Evolutionary conservation across 2,113 vertebrate genomes (phyloP).

Genomic region (Pipa parva): DNA sequence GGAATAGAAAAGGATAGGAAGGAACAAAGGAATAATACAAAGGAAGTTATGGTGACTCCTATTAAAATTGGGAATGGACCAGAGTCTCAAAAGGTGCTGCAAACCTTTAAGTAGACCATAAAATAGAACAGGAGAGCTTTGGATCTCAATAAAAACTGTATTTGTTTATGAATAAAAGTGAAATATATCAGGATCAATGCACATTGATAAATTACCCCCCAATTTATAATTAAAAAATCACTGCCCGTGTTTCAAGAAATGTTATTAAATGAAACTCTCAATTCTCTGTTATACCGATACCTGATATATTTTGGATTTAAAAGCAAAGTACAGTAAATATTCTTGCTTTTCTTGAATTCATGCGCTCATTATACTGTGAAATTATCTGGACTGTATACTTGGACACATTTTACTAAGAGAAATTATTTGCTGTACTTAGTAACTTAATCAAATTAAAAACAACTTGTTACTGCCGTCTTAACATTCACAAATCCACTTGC

Average conservation of each 20-base stretch:
- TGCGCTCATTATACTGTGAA: slow-evolving; percentile 16
- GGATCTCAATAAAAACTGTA: too few relatives aligned
- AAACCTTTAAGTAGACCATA: too few relatives aligned
- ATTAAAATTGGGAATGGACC: too few relatives aligned
- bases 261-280: slow-evolving; percentile 23
- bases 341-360: slow-evolving; percentile 17
- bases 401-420: slow-evolving; percentile 35
- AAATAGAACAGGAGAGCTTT: too few relatives aligned
- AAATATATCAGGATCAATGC: too few relatives aligned
- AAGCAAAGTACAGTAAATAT: slow-evolving; percentile 37
- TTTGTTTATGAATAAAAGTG: too few relatives aligned
- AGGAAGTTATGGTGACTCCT: too few relatives aligned
- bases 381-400: slow-evolving; percentile 36
- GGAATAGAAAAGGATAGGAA: too few relatives aligned
- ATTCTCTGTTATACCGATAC: slow-evolving; percentile 31
- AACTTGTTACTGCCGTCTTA: slow-evolving; percentile 11
- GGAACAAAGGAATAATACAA: too few relatives aligned
- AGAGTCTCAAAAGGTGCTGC: too few relatives aligned
- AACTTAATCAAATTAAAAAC: slow-evolving; percentile 36
- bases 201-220: too few relatives aligned
- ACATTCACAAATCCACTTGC: slow-evolving; percentile 31
- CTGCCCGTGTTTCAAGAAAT: slow-evolving; percentile 21
- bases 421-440: slow-evolving; percentile 42
- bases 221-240: too few relatives aligned
- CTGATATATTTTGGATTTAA: slow-evolving; percentile 20